Base-by-base conservation (phyloP, 92 coral and sea anemone genomes). In the Heteractis magnifica region DNA sequence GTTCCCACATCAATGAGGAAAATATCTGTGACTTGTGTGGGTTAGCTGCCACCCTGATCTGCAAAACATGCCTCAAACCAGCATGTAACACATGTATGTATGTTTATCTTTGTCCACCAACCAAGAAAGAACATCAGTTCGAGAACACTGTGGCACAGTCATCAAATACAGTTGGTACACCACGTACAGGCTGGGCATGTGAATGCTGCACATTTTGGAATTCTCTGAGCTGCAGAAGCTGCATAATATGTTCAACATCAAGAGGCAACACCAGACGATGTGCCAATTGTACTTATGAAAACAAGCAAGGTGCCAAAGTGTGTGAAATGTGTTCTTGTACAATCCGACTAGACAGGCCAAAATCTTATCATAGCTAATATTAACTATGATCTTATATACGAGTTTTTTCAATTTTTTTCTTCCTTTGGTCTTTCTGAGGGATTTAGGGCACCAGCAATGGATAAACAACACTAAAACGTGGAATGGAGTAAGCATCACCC, bases 201-300 rank as follows among this genome's bases (percentile, higher is more conserved):
- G 62, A 55, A 48, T 86, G 91, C 0, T 92, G 95, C 84, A 92
- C 95, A 8, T 82, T 49, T 72, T 49, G 72, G 9, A 92, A 92
- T 77, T 83, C 90, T 16, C 75, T 76, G 0, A 79, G 75, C 3
- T n/a, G 82, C 80, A 85, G n/a, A 52, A 87, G 85, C 19, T 92
- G 95, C 79, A 15, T 8, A n/a, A 59, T 86, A 14, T 92, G 95
- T 72, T 88, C 85, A 41, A 50, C 84, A 6, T 81, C 95, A 7
- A 87, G 87, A 10, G 95, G 90, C 56, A 53, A 53, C 58, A 53
- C 13, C 58, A 53, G 13, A 12, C 1, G 58, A 34, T 34, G 44
- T 34, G 2, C 44, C 44, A 34, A 34, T 14, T 92, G 96, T 59
- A 92, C 93, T 0, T 86, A 10, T 15, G 74, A 77, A 44, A 92